A percentile compares a stretch with the other conserved stretches of the same genome.
Conservation (phyloP, 2,888 invertebrate species). For the Torymus aiolomorphi region DNA sequence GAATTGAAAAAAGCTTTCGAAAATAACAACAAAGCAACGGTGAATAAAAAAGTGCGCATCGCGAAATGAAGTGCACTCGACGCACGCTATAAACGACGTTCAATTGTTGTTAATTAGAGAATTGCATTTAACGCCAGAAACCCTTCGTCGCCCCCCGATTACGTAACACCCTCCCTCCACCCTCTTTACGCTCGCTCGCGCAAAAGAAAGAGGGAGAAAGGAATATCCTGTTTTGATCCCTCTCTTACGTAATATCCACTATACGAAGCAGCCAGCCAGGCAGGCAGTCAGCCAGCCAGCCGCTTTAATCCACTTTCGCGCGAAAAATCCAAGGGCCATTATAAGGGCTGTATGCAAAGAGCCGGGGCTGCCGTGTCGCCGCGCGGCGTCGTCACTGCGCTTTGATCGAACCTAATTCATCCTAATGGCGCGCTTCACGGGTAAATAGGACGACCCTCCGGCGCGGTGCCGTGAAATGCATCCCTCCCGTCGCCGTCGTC, state of each 20-base stretch:
- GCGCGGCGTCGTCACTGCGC: too few species aligned
- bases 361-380: not conserved
- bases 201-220: too few species aligned
- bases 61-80: not conserved
- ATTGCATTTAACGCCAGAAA: slow-evolving; percentile 9
- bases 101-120: slow-evolving; percentile 13
- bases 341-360: not conserved
- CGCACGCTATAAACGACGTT: not conserved
- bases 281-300: not conserved
- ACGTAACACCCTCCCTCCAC: not conserved
- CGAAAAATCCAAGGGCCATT: not conserved
- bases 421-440: too few species aligned
- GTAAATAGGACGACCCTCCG: too few species aligned
- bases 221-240: not conserved
- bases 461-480: too few species aligned
- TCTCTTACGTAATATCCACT: slow-evolving; percentile 10
- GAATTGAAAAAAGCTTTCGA: too few species aligned
- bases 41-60: too few species aligned
- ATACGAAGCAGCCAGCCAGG: too few species aligned
- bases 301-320: not conserved
- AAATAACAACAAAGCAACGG: too few species aligned
- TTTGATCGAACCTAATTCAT: too few species aligned
- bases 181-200: not conserved
- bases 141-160: not conserved
- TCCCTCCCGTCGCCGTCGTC: too few species aligned